Evolutionary conservation across 2,888 invertebrate genomes (phyloP), one percentile per base, ranked within the genome.

Genomic region (Bellardia bayeri): DNA sequence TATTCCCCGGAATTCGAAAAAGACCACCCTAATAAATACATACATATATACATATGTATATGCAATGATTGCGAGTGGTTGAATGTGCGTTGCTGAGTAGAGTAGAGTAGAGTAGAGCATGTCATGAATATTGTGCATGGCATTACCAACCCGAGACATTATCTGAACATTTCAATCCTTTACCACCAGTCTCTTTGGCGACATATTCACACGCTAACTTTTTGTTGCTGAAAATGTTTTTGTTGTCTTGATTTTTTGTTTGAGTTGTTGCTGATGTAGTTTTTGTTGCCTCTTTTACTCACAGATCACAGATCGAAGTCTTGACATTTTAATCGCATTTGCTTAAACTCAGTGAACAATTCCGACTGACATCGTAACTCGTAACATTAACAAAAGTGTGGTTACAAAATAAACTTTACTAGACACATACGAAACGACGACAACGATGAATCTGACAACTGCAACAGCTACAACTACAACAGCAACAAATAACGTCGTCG

Each of bases 321-420:
- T 90, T 90, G 92, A 93, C 92, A 93, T 92, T 92, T 92, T 92
- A 92, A 92, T 92, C 92, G 92, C 92, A 93, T 92, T 92, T 92
- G 91, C 93, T 91, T 90, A 93, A 91, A 92, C 91, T 91, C 92
- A 92, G 88, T 93, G 92, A 93, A 90, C 93, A 92, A 92, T 92
- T 92, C 92, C 89, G 88, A 81, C 85, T 75, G 85, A 90, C 90
- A 88, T 88, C 79, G 82, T 82, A 88, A 84, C 86, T 87, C 84
- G 86, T 88, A 88, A 81, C 56, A 75, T 87, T 82, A 82, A 83
- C 79, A 82, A 88, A 88, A 88, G 87, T 88, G 85, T 82, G 81
- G 82, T 85, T 85, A 85, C 85, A 88, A 88, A 85, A 78, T 45
- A 80, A 66, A 80, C 54, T 79, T 79, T 74, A 58, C 64, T 72